Percentiles rank a stretch among this genome's conserved stretches.
Evolutionary conservation across 2,888 invertebrate species (phyloP).

Genomic region (Panorpa germanica): DNA sequence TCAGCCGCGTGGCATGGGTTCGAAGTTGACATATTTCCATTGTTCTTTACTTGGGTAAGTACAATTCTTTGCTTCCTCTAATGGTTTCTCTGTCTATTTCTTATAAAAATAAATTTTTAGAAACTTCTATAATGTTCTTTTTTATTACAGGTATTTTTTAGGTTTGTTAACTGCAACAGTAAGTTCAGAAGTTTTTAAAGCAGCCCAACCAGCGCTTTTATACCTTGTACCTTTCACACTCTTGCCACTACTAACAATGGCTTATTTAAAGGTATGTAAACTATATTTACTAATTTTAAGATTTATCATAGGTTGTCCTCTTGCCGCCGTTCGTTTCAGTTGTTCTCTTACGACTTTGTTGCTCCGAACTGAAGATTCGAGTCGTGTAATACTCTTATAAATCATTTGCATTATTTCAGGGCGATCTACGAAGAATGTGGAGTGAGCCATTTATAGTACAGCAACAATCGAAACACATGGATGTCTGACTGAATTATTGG

Average conservation of each 20-base stretch:
- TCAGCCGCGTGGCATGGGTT: slow-evolving; percentile 33
- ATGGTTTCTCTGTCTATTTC: slow-evolving; percentile 2
- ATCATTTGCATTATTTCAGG: slow-evolving; percentile 34
- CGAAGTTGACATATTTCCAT: slow-evolving; percentile 86
- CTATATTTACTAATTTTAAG: slow-evolving; percentile 1
- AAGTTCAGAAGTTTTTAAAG: slow-evolving; percentile 94
- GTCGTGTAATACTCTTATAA: not conserved
- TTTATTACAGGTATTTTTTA: slow-evolving; percentile 51
- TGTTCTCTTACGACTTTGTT: slow-evolving; percentile 1
- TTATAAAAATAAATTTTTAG: slow-evolving; percentile 1
- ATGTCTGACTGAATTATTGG: too few relatives aligned
- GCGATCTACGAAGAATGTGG: slow-evolving; percentile 95
- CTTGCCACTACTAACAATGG: slow-evolving; percentile 91
- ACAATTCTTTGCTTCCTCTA: not conserved
- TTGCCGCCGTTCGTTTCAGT: not conserved
- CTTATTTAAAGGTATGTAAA: slow-evolving; percentile 73
- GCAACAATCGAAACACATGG: slow-evolving; percentile 61
- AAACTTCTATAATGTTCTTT: slow-evolving; percentile 6
- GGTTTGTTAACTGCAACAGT: slow-evolving; percentile 93
- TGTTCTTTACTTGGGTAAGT: slow-evolving; percentile 79
- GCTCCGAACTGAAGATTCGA: not conserved
- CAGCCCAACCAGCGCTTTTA: slow-evolving; percentile 91
- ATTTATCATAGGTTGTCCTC: not conserved
- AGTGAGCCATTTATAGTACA: slow-evolving; percentile 85
- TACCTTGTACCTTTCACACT: slow-evolving; percentile 96